A percentile compares a stretch with the other conserved stretches of the same genome.
Evolutionary conservation across 2,888 invertebrate genomes (phyloP).

Genomic region (Electrophaes corylata): DNA sequence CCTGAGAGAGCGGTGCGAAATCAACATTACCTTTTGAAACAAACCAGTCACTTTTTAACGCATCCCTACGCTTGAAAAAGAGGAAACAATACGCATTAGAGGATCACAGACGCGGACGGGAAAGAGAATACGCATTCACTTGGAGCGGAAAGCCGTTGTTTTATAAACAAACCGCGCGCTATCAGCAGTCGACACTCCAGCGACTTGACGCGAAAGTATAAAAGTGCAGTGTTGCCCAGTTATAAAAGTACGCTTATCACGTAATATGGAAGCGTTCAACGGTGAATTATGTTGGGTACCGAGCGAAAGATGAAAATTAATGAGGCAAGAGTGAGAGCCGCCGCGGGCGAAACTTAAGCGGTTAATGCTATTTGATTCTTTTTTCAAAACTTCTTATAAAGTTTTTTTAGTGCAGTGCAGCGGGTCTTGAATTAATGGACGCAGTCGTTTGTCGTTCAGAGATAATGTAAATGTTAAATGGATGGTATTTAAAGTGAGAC

Average conservation of each 20-base stretch:
- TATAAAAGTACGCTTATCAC: constrained; percentile 76
- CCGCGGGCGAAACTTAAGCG: constrained; percentile 55
- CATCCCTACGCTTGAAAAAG: constrained; percentile 60
- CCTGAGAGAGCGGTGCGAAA: constrained; percentile 41
- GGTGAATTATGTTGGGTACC: constrained; percentile 80
- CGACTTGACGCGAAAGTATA: constrained; percentile 75
- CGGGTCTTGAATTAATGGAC: constrained; percentile 59
- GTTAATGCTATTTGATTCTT: constrained; percentile 68
- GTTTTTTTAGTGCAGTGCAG: constrained; percentile 52
- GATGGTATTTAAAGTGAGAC: constrained; percentile 55
- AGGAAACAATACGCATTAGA: constrained; percentile 61
- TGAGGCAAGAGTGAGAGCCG: constrained; percentile 76
- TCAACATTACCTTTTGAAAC: constrained; percentile 51
- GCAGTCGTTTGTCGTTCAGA: constrained; percentile 55
- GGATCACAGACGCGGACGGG: constrained; percentile 45
- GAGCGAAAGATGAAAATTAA: constrained; percentile 82
- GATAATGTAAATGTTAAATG: constrained; percentile 60
- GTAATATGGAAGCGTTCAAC: constrained; percentile 79
- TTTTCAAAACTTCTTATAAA: constrained; percentile 50
- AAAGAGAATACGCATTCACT: constrained; percentile 63
- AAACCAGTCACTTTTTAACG: constrained; percentile 59
- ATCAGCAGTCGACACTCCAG: constrained; percentile 80
- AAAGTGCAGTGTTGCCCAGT: constrained; percentile 63
- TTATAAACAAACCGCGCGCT: constrained; percentile 79
- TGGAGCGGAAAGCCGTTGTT: constrained; percentile 75